These are phyloP conservation scores for Rallus crepitans DNA, from an alignment of 2,797 vertebrate genomes.

Conservation along the genomic window DNA sequence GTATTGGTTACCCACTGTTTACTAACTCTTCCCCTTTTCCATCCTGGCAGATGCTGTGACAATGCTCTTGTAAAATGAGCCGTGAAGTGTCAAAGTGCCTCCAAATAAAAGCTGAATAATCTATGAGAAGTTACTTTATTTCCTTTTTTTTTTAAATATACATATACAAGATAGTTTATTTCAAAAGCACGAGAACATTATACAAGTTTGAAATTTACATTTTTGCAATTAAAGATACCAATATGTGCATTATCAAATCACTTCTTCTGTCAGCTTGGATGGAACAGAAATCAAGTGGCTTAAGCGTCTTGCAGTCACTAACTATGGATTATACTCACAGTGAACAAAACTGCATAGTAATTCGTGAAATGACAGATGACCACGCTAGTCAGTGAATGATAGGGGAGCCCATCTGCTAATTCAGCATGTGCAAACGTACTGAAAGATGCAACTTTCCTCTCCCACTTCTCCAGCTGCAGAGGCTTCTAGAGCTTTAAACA, in stretches of 20 bases:
- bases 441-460: slow-evolving; percentile 36
- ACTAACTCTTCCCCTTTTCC: background rate
- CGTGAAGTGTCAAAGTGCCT: background rate
- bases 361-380: slow-evolving; percentile 78
- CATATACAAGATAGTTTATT: slow-evolving; percentile 83
- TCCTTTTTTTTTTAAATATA: slow-evolving; percentile 82
- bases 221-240: slow-evolving; percentile 81
- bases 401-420: slow-evolving; percentile 62
- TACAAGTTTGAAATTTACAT: slow-evolving; percentile 86
- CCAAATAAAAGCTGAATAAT: slow-evolving; percentile 65
- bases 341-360: slow-evolving; percentile 82
- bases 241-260: slow-evolving; percentile 82
- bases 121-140: slow-evolving; percentile 75
- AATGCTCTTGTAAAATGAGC: background rate
- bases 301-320: slow-evolving; percentile 77
- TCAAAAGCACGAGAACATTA: slow-evolving; percentile 83
- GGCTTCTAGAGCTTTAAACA: background rate
- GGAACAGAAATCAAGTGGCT: slow-evolving; percentile 77
- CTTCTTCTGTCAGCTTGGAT: slow-evolving; percentile 74
- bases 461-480: slow-evolving; percentile 23
- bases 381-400: slow-evolving; percentile 20
- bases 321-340: slow-evolving; percentile 78
- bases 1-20: background rate
- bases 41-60: background rate
- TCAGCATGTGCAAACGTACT: slow-evolving; percentile 69